Conservation (phyloP, 2,888 invertebrate genomes). For the Mactromeris polynyma region DNA sequence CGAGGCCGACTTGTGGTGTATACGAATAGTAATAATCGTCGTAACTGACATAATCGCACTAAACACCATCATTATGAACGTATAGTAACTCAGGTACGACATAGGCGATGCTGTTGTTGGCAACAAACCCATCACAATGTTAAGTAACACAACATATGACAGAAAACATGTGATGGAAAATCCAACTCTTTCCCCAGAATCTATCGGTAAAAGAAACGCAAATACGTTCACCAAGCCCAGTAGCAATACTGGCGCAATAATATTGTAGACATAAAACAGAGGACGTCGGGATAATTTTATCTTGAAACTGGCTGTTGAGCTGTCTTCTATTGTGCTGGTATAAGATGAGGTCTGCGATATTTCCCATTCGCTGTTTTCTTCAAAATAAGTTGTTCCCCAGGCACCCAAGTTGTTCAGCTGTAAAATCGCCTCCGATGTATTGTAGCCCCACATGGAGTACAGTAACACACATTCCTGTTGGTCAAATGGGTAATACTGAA, state of each 20-base stretch:
- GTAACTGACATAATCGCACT: conserved; percentile 53
- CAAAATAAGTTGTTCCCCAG: conserved; percentile 47
- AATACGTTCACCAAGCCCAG: conserved; percentile 57
- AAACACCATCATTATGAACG: conserved; percentile 66
- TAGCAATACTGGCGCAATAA: conserved; percentile 55
- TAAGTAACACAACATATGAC: conserved; percentile 59
- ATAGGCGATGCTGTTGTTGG: conserved; percentile 56
- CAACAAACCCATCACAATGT: conserved; percentile 56
- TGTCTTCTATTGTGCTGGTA: not conserved
- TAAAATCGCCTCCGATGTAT: conserved; percentile 38
- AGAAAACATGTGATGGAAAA: conserved; percentile 64
- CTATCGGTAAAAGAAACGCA: conserved; percentile 61
- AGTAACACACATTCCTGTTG: conserved; percentile 56
- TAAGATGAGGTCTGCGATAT: conserved; percentile 41
- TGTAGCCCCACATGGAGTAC: conserved; percentile 58
- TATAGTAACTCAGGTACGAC: conserved; percentile 65
- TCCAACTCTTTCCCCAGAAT: conserved; percentile 65
- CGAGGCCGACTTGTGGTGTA: conserved; percentile 51
- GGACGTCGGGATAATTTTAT: conserved; percentile 52
- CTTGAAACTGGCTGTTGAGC: conserved; percentile 53
- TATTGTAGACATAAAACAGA: conserved; percentile 55
- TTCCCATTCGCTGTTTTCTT: conserved; percentile 65
- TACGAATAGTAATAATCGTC: conserved; percentile 52
- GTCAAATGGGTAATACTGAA: conserved; percentile 63
- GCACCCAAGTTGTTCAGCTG: conserved; percentile 17